Evolutionary conservation across 2,113 vertebrate species (phyloP).

Genomic region (Cygnus atratus): DNA sequence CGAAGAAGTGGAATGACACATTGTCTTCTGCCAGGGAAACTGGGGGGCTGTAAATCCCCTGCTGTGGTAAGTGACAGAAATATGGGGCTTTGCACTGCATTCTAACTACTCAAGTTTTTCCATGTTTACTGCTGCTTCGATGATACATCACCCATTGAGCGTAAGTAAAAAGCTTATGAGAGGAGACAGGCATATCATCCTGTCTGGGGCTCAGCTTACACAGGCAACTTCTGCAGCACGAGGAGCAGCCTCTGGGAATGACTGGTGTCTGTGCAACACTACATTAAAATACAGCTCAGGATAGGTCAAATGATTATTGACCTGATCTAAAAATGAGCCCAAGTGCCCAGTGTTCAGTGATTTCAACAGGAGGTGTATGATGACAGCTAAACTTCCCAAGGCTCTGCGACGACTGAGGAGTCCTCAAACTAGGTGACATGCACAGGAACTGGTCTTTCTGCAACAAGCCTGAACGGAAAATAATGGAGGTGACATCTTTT

Average conservation of each 20-base stretch:
- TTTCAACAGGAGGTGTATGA: not conserved
- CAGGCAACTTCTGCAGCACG: not conserved
- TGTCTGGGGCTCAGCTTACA: slow-evolving; percentile 40
- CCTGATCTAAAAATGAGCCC: not conserved
- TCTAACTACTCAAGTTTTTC: not conserved
- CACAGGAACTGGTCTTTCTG: not conserved
- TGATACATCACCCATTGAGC: not conserved
- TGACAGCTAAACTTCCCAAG: not conserved
- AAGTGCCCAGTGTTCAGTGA: not conserved
- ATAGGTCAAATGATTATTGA: not conserved
- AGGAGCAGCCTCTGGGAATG: not conserved
- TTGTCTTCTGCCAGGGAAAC: not conserved
- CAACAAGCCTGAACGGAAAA: not conserved
- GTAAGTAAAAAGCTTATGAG: slow-evolving; percentile 52
- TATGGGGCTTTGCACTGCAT: not conserved
- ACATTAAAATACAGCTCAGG: not conserved
- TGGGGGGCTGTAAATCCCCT: not conserved
- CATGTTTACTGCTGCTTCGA: slow-evolving; percentile 23
- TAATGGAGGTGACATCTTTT: not conserved
- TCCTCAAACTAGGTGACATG: not conserved
- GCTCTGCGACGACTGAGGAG: not conserved
- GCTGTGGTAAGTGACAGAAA: not conserved
- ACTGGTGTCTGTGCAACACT: not conserved
- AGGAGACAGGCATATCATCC: slow-evolving; percentile 57
- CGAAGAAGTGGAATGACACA: not conserved